Evolutionary conservation across 2,113 vertebrate genomes (phyloP), one percentile per base, ranked within the genome.

Genomic region (Theropithecus gelada): DNA sequence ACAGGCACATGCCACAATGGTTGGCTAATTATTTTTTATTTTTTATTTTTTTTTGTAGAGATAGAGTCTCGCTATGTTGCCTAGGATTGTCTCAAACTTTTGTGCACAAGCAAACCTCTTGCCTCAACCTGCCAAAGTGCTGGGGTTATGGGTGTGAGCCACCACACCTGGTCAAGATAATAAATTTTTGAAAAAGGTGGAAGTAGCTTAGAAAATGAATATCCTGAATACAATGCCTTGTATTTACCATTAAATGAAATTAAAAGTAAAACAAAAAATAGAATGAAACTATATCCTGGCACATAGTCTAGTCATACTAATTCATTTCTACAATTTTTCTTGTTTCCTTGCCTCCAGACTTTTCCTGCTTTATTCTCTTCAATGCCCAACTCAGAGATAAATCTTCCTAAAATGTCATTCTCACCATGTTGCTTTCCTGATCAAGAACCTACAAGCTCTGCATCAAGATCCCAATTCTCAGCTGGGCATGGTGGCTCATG

Each of bases 181-280:
- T 30, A 30, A 32, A 64, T 30, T 30, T 64, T 64, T 64, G 12
- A 32, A 94, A 80, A 66, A 48, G 17, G 78, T 70, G 45, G 9
- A 43, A 38, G 8, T 78, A 88, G 35, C 17, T 88, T 92, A 96
- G 17, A 91, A 93, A 93, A 40, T 61, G 32, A 84, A 88, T 72
- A 43, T 76, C 17, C 16, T 81, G 73, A 76, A 43, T 50, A 88
- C 17, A 95, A 78, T 72, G 35, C 6, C 38, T 30, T 90, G 0
- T 38, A 57, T 66, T 89, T 89, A 52, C n/a, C 61, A 7, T 66
- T 38, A 83, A 94, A 72, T 50, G 2, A 68, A 92, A 7, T 88
- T 8, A 80, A 85, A 70, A 45, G 30, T 68, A 78, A 85, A 38
- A 82, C 43, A 22, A 91, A 14, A 52, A 90, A 84, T 22, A 87